Conservation (phyloP, 2,113 vertebrate genomes). For the Plotosus lineatus region DNA sequence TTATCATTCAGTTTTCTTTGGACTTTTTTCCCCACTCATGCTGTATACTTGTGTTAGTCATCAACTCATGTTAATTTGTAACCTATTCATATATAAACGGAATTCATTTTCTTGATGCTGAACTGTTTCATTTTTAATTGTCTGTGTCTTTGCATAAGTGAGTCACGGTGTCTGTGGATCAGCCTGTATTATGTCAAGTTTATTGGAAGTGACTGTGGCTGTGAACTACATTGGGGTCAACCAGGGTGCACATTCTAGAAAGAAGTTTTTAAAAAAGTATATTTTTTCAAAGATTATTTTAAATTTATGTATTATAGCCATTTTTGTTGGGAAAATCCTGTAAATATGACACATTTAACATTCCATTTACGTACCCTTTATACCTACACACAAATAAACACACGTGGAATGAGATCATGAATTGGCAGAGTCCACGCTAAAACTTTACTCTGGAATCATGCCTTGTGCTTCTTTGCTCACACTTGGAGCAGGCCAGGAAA, state of each 20-base stretch:
- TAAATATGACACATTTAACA: constrained; percentile 38
- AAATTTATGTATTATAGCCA: not conserved
- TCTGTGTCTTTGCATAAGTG: constrained; percentile 49
- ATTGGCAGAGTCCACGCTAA: constrained; percentile 61
- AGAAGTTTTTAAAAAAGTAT: constrained; percentile 50
- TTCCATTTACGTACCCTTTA: constrained; percentile 5
- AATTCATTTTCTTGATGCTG: constrained; percentile 27
- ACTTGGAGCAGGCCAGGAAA: constrained; percentile 40
- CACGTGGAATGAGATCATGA: constrained; percentile 63
- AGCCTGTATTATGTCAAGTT: constrained; percentile 61
- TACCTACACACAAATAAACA: constrained; percentile 44
- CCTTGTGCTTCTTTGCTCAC: constrained; percentile 49
- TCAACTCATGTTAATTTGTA: not conserved
- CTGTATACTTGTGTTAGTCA: not conserved
- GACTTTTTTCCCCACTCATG: not conserved
- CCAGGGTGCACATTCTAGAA: constrained; percentile 55
- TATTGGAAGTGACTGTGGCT: constrained; percentile 60
- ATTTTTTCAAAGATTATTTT: not conserved
- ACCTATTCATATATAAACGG: not conserved
- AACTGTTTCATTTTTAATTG: constrained; percentile 27
- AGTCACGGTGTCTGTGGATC: constrained; percentile 54
- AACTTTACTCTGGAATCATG: constrained; percentile 47
- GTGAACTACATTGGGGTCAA: constrained; percentile 56
- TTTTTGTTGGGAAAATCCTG: constrained; percentile 61
- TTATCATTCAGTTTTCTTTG: not conserved